Evolutionary conservation across 1,140 invertebrate species (phyloP), one percentile per base, ranked within the genome.

Genomic region (Zaprionus lachaisei): DNA sequence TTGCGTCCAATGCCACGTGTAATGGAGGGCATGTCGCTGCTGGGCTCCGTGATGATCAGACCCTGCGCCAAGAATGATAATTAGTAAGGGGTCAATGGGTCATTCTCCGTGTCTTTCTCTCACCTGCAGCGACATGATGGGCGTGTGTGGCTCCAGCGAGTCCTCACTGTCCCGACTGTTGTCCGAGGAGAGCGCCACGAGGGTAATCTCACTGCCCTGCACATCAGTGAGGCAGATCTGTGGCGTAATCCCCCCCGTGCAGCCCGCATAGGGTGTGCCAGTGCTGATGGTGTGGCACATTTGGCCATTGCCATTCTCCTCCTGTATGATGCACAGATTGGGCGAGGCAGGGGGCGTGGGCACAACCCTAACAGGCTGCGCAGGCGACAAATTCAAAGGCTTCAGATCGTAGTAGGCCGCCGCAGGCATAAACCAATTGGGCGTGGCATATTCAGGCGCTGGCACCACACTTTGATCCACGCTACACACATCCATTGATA

Each of bases 191-290:
- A 95, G 95, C 2, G 95, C 96, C 1, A 97, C 95, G 41, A 97
- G 91, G 0, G 96, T 96, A 1, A 97, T 95, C 92, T 97, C 96
- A 22, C 96, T 96, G n/a, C 97, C 97, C 38, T 96, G 94, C 69
- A 97, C 97, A 92, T 98, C 98, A 1, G 97, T 98, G 5, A 98
- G 95, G 79, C 97, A 98, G 75, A 98, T 98, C 93, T 98, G 97
- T 1, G 98, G 84, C 61, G 86, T 73, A 3, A 82, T 90, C 80
- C 91, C 79, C 11, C 75, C 91, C 0, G 87, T 92, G 28, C 92
- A 83, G 24, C 76, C 89, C 15, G 75, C 73, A 84, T 89, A 83
- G 41, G 92, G 89, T 24, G 85, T 75, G 65, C 92, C 64, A 7
- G 91, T 92, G 49, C 83, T 85, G 1, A 92, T 92, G 2, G 91